These are phyloP conservation scores for Sturmia bella DNA, from an alignment of 2,888 invertebrate species.

Conservation along the genomic window DNA sequence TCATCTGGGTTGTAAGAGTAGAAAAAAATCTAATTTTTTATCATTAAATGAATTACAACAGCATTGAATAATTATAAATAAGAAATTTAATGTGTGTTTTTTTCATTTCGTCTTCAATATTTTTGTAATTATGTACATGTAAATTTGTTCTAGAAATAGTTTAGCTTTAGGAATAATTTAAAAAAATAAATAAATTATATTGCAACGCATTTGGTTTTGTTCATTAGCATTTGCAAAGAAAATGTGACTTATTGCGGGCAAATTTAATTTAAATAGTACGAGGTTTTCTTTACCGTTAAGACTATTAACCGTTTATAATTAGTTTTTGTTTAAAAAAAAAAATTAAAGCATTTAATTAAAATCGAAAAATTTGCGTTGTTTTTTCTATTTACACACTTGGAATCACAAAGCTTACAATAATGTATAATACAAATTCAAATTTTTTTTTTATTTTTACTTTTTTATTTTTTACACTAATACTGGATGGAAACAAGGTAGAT, in stretches of 20 bases:
- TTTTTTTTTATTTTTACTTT: constrained; percentile 45
- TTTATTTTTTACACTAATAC: constrained; percentile 18
- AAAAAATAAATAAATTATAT: not conserved
- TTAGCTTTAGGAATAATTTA: constrained; percentile 12
- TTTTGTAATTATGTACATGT: constrained; percentile 16
- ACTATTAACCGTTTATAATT: constrained; percentile 23
- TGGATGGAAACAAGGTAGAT: not conserved
- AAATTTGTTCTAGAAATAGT: constrained; percentile 21
- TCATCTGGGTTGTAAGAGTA: not conserved
- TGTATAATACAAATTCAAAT: not conserved
- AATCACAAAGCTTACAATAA: constrained; percentile 18
- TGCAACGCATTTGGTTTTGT: constrained; percentile 1
- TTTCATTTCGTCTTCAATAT: constrained; percentile 23
- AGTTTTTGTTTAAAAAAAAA: constrained; percentile 19
- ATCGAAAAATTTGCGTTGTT: constrained; percentile 6
- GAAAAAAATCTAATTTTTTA: constrained; percentile 1
- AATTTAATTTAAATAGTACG: not conserved
- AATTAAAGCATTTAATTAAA: constrained; percentile 48
- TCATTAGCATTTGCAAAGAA: not conserved
- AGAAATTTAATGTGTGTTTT: not conserved
- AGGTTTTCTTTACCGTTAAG: constrained; percentile 17
- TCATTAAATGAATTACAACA: constrained; percentile 3
- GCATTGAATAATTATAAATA: not conserved
- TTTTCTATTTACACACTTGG: constrained; percentile 7
- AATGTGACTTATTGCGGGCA: not conserved